Evolutionary conservation across 2,888 invertebrate species (phyloP).

Genomic region (Ernsta delagoae): DNA sequence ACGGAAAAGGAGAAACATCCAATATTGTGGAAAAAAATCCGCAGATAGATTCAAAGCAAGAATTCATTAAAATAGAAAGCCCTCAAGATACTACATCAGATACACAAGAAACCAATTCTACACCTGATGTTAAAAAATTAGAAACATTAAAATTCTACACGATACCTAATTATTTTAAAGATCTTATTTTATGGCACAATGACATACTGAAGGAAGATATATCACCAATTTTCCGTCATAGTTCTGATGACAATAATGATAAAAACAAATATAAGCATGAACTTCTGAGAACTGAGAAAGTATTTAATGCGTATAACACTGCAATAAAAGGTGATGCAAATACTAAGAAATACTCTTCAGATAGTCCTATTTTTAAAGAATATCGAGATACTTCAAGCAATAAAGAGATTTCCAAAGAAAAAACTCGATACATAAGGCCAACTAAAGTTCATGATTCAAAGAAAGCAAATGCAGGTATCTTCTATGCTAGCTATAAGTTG

Average conservation of each 20-base stretch:
- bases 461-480: too few species aligned
- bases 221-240: not conserved
- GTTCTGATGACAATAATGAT: not conserved
- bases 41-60: slow-evolving; percentile 6
- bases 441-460: too few species aligned
- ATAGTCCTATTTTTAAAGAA: not conserved
- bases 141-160: slow-evolving; percentile 18
- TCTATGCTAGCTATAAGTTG: too few species aligned
- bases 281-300: not conserved
- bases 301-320: not conserved
- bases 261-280: not conserved
- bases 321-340: not conserved
- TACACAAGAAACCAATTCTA: too few species aligned
- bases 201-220: slow-evolving; percentile 43
- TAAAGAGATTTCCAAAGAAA: not conserved
- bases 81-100: not conserved
- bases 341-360: not conserved
- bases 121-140: not conserved
- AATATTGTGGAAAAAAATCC: not conserved
- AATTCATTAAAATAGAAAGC: slow-evolving; percentile 4
- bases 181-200: slow-evolving; percentile 57
- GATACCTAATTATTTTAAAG: slow-evolving; percentile 55
- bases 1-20: too few species aligned
- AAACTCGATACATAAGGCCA: too few species aligned
- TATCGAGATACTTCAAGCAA: not conserved